A percentile compares a stretch with the other conserved stretches of the same genome.
Evolutionary conservation across 2,113 vertebrate species (phyloP).

Genomic region (Coptodon rendalli): DNA sequence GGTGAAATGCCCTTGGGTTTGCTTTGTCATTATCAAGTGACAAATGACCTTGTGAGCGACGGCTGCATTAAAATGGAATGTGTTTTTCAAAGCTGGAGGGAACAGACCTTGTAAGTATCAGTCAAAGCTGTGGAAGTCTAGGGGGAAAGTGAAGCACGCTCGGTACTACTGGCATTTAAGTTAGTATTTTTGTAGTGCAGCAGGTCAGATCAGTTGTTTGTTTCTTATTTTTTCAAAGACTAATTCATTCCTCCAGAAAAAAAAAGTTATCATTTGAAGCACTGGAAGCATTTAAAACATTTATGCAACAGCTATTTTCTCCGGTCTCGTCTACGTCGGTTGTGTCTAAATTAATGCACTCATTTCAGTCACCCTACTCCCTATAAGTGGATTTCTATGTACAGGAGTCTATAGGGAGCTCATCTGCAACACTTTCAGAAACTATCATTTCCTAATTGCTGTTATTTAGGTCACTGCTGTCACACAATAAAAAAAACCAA

Average conservation of each 20-base stretch:
- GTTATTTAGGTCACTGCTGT: not conserved
- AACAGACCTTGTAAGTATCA: conserved; percentile 10
- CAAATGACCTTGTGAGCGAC: conserved; percentile 52
- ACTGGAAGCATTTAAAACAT: not conserved
- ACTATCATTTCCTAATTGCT: not conserved
- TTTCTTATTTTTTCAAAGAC: not conserved
- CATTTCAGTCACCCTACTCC: not conserved
- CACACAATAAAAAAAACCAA: not conserved
- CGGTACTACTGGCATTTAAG: not conserved
- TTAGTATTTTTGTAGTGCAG: not conserved
- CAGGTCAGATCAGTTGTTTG: not conserved
- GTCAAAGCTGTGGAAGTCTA: conserved; percentile 34
- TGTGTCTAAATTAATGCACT: not conserved
- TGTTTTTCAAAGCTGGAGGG: conserved; percentile 54
- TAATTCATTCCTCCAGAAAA: not conserved
- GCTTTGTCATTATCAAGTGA: conserved; percentile 59
- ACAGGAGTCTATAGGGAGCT: not conserved
- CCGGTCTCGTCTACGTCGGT: not conserved
- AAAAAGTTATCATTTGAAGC: not conserved
- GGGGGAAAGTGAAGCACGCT: not conserved
- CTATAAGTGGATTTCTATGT: not conserved
- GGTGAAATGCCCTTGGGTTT: conserved; percentile 36
- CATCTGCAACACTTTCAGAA: not conserved
- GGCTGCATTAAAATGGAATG: conserved; percentile 51
- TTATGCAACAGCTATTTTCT: not conserved